Conservation (phyloP, 2,797 vertebrate species). For the Enteromius mattozi region DNA sequence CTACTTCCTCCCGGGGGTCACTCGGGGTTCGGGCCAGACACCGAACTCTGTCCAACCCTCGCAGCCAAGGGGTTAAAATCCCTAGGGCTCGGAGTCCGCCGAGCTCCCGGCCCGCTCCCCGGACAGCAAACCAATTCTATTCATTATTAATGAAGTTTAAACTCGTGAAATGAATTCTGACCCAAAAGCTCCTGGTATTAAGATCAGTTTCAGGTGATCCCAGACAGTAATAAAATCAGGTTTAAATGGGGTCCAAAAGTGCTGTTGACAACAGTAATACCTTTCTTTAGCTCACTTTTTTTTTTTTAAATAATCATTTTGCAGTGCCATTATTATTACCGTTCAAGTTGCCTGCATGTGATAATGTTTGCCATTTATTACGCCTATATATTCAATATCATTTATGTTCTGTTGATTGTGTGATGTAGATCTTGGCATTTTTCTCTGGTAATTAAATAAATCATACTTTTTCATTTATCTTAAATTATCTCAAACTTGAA, state of each 20-base stretch:
- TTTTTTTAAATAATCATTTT: neutral
- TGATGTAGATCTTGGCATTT: neutral
- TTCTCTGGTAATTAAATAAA: neutral
- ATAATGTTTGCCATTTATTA: neutral
- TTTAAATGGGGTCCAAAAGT: neutral
- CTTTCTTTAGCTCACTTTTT: neutral
- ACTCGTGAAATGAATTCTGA: neutral
- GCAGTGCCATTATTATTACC: slow-evolving; percentile 5
- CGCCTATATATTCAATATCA: neutral
- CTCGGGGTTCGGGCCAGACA: too few relatives aligned
- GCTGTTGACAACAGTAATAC: neutral
- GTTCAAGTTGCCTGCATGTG: slow-evolving; percentile 12
- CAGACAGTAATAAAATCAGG: neutral
- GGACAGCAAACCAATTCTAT: too few relatives aligned
- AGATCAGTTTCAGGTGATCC: neutral
- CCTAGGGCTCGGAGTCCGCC: too few relatives aligned
- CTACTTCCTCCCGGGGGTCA: too few relatives aligned
- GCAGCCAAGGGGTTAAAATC: too few relatives aligned
- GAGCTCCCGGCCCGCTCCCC: too few relatives aligned
- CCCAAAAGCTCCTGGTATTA: neutral
- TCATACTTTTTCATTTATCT: neutral
- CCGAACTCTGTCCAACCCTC: too few relatives aligned
- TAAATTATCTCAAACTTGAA: neutral
- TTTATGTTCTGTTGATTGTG: neutral
- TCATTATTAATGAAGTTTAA: too few relatives aligned